Evolutionary conservation across 2,888 invertebrate species (phyloP).

Genomic region (Iphiclides podalirius): DNA sequence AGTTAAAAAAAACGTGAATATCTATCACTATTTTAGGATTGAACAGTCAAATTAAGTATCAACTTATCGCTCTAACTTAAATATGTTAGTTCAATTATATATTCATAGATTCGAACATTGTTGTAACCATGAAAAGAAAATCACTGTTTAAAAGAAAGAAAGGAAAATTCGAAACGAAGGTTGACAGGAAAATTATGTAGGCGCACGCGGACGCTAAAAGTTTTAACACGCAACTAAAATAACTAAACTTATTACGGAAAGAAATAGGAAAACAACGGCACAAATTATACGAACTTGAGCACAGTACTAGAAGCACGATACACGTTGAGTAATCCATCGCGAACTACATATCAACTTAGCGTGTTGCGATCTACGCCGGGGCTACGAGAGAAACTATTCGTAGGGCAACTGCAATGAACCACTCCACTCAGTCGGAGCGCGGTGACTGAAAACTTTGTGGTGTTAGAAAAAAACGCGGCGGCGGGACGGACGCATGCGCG

Average conservation of each 20-base stretch:
- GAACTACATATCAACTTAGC: constrained; percentile 24
- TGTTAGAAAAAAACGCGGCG: constrained; percentile 18
- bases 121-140: constrained; percentile 32
- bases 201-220: constrained; percentile 39
- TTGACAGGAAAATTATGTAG: constrained; percentile 57
- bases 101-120: neutral
- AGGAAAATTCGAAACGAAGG: constrained; percentile 39
- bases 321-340: constrained; percentile 56
- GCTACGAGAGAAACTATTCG: constrained; percentile 8
- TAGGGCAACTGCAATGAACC: constrained; percentile 25
- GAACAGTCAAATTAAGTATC: too few relatives aligned
- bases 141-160: constrained; percentile 21
- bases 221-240: constrained; percentile 49
- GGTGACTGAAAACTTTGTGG: constrained; percentile 34
- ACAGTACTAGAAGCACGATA: constrained; percentile 58
- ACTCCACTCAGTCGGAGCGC: constrained; percentile 29
- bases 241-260: constrained; percentile 31
- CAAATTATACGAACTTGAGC: constrained; percentile 57
- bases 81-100: neutral
- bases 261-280: constrained; percentile 26
- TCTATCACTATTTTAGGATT: too few relatives aligned
- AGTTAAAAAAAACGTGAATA: too few relatives aligned
- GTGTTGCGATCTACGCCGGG: neutral
- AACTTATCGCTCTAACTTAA: neutral
- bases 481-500: constrained; percentile 33